A percentile compares a stretch with the other conserved stretches of the same genome.
These are phyloP conservation scores for Calonectris borealis DNA, from an alignment of 2,113 vertebrate species.

Conservation along the genomic window DNA sequence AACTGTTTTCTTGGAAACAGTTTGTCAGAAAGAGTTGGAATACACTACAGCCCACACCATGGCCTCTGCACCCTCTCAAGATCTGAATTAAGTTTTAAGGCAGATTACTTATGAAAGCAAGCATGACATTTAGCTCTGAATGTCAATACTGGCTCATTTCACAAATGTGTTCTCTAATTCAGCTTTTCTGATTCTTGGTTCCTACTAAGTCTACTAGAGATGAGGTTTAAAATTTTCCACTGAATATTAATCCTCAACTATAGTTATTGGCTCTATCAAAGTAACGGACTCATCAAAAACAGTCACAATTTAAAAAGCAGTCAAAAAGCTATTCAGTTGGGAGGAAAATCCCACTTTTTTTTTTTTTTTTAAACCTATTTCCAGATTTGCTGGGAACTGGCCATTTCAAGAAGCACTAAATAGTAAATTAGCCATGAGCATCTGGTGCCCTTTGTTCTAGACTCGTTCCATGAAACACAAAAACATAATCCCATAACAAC, in stretches of 20 bases:
- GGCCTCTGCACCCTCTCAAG: neutral
- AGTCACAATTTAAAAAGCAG: neutral
- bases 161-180: neutral
- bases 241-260: neutral
- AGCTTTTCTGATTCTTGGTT: neutral
- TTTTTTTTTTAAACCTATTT: neutral
- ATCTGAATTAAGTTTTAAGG: slow-evolving; percentile 4
- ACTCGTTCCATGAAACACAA: neutral
- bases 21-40: neutral
- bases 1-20: neutral
- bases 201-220: neutral
- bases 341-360: neutral
- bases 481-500: fast-evolving
- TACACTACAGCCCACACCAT: neutral
- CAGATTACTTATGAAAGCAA: neutral
- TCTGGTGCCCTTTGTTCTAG: neutral
- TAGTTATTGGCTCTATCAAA: neutral
- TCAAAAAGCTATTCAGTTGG: neutral
- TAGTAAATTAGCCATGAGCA: neutral
- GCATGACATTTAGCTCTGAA: neutral
- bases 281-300: neutral
- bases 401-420: neutral
- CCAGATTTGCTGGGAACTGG: neutral
- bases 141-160: neutral
- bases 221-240: neutral